Evolutionary conservation across 2,113 vertebrate species (phyloP).

Genomic region (Megaleporinus macrocephalus): DNA sequence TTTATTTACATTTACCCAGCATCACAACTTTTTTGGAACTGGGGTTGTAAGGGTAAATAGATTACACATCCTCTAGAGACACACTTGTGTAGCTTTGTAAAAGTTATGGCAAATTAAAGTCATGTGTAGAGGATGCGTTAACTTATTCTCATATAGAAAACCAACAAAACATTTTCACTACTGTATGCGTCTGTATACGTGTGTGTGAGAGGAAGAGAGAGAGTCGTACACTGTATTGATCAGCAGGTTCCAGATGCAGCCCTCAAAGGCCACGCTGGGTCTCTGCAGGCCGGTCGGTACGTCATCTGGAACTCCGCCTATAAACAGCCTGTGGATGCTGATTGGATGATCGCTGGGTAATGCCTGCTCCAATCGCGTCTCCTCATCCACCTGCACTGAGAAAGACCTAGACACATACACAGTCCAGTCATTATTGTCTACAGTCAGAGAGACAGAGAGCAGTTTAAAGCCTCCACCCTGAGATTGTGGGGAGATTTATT

Average conservation of each 20-base stretch:
- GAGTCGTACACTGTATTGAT: constrained; percentile 87
- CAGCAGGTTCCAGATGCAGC: constrained; percentile 97
- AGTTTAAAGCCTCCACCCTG: too few relatives aligned
- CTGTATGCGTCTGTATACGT: background rate
- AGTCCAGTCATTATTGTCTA: background rate
- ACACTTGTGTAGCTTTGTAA: too few relatives aligned
- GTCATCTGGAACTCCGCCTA: constrained; percentile 85
- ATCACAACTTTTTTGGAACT: too few relatives aligned
- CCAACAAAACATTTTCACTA: too few relatives aligned
- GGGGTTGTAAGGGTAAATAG: too few relatives aligned
- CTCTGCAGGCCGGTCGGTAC: constrained; percentile 81
- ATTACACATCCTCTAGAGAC: too few relatives aligned
- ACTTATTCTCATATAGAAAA: too few relatives aligned
- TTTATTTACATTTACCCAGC: too few relatives aligned
- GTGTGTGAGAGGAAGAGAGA: background rate
- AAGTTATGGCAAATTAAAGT: background rate
- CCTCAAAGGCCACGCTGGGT: constrained; percentile 86
- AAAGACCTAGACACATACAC: constrained; percentile 76
- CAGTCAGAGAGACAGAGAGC: too few relatives aligned
- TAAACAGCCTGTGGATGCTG: constrained; percentile 85
- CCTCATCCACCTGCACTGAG: constrained; percentile 92
- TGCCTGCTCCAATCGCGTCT: constrained; percentile 79
- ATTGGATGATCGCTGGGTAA: constrained; percentile 84
- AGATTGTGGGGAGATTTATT: too few relatives aligned
- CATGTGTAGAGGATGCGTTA: background rate